phyloP scores from a whole-genome alignment of 2,888 invertebrate genomes.

The Drosophila multiciliata region DNA sequence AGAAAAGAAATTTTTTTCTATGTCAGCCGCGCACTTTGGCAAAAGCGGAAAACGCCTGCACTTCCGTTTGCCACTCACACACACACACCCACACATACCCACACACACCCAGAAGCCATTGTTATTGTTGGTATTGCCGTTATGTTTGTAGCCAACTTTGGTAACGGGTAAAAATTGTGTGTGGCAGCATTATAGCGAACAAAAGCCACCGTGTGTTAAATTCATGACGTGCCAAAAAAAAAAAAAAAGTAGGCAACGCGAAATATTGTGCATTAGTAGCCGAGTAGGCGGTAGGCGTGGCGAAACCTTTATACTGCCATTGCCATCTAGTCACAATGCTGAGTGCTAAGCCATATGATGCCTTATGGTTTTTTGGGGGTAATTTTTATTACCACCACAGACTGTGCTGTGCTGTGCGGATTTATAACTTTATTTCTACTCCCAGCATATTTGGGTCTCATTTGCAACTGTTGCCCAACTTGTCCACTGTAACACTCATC shows the following conservation, averaged over 20 bases:
- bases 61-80: constrained; percentile 66
- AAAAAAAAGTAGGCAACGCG: constrained; percentile 51
- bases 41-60: constrained; percentile 78
- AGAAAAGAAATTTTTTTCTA: constrained; percentile 49
- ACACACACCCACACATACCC: constrained; percentile 17
- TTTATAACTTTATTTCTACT: constrained; percentile 73
- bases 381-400: constrained; percentile 59
- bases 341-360: constrained; percentile 47
- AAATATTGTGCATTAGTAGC: constrained; percentile 74
- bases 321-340: constrained; percentile 31
- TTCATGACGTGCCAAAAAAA: constrained; percentile 70
- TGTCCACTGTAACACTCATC: constrained; percentile 4
- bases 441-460: constrained; percentile 41
- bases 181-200: constrained; percentile 28
- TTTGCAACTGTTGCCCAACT: constrained; percentile 63
- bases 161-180: constrained; percentile 19
- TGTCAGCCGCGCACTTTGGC: constrained; percentile 66
- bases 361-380: constrained; percentile 24
- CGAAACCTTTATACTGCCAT: constrained; percentile 17
- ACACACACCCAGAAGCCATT: constrained; percentile 11
- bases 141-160: constrained; percentile 5
- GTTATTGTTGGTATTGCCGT: constrained; percentile 12
- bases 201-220: constrained; percentile 59
- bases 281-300: constrained; percentile 2
- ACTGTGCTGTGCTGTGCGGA: constrained; percentile 51